Evolutionary conservation across 2,888 invertebrate species (phyloP).

Genomic region (Julus scanicus): DNA sequence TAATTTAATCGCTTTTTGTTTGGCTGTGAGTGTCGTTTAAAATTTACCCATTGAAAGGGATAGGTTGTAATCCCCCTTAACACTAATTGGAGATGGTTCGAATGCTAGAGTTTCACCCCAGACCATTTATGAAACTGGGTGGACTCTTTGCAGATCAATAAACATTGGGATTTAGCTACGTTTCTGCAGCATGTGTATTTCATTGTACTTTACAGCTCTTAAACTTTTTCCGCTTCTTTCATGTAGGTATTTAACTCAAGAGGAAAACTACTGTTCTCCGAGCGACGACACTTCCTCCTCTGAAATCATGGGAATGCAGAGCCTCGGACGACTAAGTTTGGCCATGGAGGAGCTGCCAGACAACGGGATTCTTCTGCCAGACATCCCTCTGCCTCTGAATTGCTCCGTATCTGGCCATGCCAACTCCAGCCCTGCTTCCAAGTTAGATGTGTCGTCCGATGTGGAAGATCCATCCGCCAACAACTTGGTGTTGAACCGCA

Average conservation of each 20-base stretch:
- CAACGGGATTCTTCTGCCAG: conserved; percentile 52
- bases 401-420: neutral
- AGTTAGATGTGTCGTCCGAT: neutral
- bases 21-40: too few relatives aligned
- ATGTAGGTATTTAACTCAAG: neutral
- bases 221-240: neutral
- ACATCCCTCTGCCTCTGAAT: conserved; percentile 50
- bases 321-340: conserved; percentile 60
- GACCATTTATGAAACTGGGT: too few relatives aligned
- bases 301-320: conserved; percentile 59
- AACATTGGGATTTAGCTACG: too few relatives aligned
- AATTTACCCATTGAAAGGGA: too few relatives aligned
- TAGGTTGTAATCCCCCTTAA: too few relatives aligned
- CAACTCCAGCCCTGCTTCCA: neutral
- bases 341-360: conserved; percentile 59
- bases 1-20: too few relatives aligned
- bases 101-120: too few relatives aligned
- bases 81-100: too few relatives aligned
- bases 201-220: too few relatives aligned
- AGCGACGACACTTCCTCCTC: conserved; percentile 50
- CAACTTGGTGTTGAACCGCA: neutral
- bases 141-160: too few relatives aligned
- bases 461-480: neutral
- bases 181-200: too few relatives aligned
- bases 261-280: conserved; percentile 25